Base-by-base conservation (phyloP, 2,888 invertebrate genomes). In the Strigamia crassipes region DNA sequence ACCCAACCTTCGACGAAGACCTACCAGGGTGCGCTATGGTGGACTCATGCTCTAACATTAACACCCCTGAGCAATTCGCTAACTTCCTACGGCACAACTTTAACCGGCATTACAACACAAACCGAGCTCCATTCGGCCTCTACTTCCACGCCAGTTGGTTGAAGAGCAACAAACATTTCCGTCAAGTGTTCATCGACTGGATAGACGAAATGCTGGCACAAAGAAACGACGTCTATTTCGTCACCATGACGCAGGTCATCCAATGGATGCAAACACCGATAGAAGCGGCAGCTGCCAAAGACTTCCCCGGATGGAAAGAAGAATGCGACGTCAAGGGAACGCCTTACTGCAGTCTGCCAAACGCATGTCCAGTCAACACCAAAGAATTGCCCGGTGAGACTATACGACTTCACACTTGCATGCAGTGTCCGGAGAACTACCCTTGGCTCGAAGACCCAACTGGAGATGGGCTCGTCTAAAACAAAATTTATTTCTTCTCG, bases 121-220 rank as follows among this genome's bases (percentile, higher is more conserved):
- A 97, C 91, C 92, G 96, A 85, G 97, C 97, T 66, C 97, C 97
- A 78, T 91, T 97, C 46, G 88, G 89, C 77, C 87, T 90, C 78
- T 93, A 96, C 88, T 96, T 97, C 93, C 96, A 96, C 87, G 96
- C 97, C 82, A 95, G 96, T 73, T 96, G 96, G 96, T 90, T 96
- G 85, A 96, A 96, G 23, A 95, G 95, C 86, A 96, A 96, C 88
- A 95, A 94, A 87, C 96, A 96, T 89, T 96, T 94, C 90, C 94
- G 92, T 88, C 96, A 96, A 84, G 96, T 96, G 88, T 90, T 96
- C 82, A 93, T 94, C 88, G 95, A 95, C 88, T 96, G 96, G 89
- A 96, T 96, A 85, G 95, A 96, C 89, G 96, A 96, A 88, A 95
- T 96, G 94, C 89, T 94, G 85, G n/a, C 21, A 13, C 92, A 91